Evolutionary conservation across 2,888 invertebrate species (phyloP), one percentile per base, ranked within the genome.

Genomic region (Xanthia togata): DNA sequence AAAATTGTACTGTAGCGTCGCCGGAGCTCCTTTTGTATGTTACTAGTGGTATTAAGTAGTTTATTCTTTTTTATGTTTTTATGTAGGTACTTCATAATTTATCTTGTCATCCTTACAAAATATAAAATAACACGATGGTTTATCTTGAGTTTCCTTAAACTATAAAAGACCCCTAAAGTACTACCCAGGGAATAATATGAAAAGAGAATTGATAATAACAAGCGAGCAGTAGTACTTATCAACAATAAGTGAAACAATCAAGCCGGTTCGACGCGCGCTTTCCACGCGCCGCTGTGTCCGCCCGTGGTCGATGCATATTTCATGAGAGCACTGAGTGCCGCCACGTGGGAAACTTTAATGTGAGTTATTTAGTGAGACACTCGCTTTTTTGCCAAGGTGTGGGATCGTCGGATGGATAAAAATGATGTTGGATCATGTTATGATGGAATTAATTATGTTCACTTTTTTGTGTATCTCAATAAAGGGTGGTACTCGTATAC

Each of bases 211-310:
- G 2, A 78, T 35, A 41, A 31, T 23, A 23, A 26, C 53, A 67
- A 70, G 70, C 41, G 14, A 55, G 14, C 23, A 62, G 14, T 31
- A 55, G 26, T 68, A 64, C 64, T 55, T 73, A 62, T 81, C 74
- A 50, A 55, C 62, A 63, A 75, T 57, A 70, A 83, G 70, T 84
- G 68, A 83, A 84, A 76, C 80, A 73, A 83, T 80, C 68, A 53
- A 71, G 63, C 63, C 44, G 63, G 69, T 63, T 68, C 41, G 59
- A 67, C 59, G 82, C 23, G 68, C 72, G 75, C 83, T 82, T 82
- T 82, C 76, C 72, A 76, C 68, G 68, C 70, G 60, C 60, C 68
- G 62, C 57, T 50, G 50, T 75, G 60, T 12, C 44, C 26, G 53
- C 23, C 17, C 26, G 60, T 4, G 50, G 50, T 14, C 53, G 62